Percentiles rank a stretch among this genome's conserved stretches.
phyloP scores from a whole-genome alignment of 2,113 vertebrate genomes.

The Apaloderma vittatum region DNA sequence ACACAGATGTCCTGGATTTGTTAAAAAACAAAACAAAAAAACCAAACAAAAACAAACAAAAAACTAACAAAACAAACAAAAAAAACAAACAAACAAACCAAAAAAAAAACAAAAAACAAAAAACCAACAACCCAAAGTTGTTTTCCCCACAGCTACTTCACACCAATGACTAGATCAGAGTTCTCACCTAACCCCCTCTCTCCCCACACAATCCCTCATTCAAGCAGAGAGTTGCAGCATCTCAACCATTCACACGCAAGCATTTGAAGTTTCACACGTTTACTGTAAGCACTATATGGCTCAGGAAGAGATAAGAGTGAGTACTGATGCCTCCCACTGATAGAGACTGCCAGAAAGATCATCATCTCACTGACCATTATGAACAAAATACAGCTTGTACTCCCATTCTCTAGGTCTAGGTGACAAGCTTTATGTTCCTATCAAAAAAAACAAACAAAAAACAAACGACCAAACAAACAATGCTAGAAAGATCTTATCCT shows the following conservation, averaged over 20 bases:
- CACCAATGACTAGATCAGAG: neutral
- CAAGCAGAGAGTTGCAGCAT: rapidly evolving
- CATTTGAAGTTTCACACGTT: neutral
- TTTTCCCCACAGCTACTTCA: neutral
- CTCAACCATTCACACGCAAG: neutral
- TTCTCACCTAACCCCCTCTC: neutral
- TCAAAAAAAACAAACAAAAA: neutral
- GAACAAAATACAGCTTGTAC: neutral
- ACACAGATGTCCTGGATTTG: neutral
- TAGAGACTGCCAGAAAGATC: neutral
- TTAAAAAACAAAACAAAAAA: neutral
- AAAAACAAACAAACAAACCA: no score
- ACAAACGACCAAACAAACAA: neutral
- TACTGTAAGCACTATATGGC: neutral
- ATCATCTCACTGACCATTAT: neutral
- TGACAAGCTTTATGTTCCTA: neutral
- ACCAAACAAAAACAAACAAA: no score
- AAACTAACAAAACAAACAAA: no score
- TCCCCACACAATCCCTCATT: neutral
- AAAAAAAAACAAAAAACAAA: no score
- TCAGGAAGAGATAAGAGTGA: neutral
- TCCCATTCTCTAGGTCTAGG: neutral
- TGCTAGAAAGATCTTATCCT: neutral
- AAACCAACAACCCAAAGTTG: no score
- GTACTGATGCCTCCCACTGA: neutral